Conservation (phyloP, 2,797 vertebrate genomes). For the Phrynocephalus forsythii region DNA sequence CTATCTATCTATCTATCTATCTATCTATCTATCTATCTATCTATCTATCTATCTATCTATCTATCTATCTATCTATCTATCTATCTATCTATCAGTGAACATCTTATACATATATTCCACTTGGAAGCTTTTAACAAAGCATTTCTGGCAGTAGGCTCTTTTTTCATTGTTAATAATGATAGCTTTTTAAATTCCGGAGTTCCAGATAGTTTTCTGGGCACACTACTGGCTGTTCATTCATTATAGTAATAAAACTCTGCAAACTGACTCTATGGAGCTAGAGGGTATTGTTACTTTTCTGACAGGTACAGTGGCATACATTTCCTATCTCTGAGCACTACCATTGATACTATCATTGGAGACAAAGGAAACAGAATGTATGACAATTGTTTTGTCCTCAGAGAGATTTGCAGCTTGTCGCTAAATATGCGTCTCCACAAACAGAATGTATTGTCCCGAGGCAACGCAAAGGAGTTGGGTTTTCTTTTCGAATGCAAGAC, state of each 20-base stretch:
- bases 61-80: too few species aligned
- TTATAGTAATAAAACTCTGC: constrained; percentile 87
- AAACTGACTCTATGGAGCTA: constrained; percentile 78
- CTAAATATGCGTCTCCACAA: constrained; percentile 86
- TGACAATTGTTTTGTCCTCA: constrained; percentile 89
- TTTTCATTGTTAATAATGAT: constrained; percentile 85
- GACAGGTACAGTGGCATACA: constrained; percentile 78
- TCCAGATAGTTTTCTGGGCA: constrained; percentile 81
- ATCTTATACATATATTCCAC: too few species aligned
- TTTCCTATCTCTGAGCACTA: constrained; percentile 79
- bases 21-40: too few species aligned
- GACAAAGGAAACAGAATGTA: constrained; percentile 85
- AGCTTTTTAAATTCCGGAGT: constrained; percentile 82
- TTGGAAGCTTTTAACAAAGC: constrained; percentile 64
- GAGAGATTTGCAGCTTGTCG: constrained; percentile 86
- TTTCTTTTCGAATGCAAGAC: constrained; percentile 79
- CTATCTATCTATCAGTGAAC: too few species aligned
- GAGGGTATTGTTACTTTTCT: constrained; percentile 76
- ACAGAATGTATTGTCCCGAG: constrained; percentile 87
- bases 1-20: too few species aligned
- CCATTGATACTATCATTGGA: constrained; percentile 86
- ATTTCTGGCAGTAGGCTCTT: constrained; percentile 69
- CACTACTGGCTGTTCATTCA: constrained; percentile 86
- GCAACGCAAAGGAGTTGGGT: constrained; percentile 83
- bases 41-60: too few species aligned